A percentile compares a stretch with the other conserved stretches of the same genome.
Evolutionary conservation across 2,113 vertebrate genomes (phyloP).

Genomic region (Beaufortia kweichowensis): DNA sequence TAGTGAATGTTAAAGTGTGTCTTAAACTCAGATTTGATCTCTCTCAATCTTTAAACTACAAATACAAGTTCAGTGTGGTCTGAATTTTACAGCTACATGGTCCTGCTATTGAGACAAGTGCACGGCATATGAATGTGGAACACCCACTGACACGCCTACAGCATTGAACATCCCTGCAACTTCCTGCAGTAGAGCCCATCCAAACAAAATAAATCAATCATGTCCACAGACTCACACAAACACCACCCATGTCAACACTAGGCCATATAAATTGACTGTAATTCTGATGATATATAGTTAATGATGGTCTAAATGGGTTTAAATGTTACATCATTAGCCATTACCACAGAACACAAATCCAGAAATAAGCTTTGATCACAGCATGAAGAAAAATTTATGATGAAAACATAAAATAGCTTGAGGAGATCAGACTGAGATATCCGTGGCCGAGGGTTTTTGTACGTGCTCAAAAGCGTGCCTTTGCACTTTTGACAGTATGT

Average conservation of each 20-base stretch:
- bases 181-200: conserved; percentile 27
- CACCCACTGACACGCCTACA: conserved; percentile 54
- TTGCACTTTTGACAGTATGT: conserved; percentile 47
- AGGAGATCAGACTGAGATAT: conserved; percentile 51
- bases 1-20: not conserved
- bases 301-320: not conserved
- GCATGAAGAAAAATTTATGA: conserved; percentile 71
- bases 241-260: conserved; percentile 25
- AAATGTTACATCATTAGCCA: conserved; percentile 5
- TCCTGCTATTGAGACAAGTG: conserved; percentile 69
- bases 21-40: not conserved
- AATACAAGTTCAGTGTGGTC: too few species aligned
- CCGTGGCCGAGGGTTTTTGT: conserved; percentile 45
- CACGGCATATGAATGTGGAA: conserved; percentile 56
- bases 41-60: too few species aligned
- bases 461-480: conserved; percentile 29
- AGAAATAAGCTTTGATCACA: conserved; percentile 67
- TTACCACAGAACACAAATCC: conserved; percentile 54
- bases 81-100: too few species aligned
- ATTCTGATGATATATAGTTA: not conserved
- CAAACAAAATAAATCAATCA: conserved; percentile 47
- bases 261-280: conserved; percentile 27
- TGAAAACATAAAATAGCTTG: conserved; percentile 66
- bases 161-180: conserved; percentile 38
- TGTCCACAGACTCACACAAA: conserved; percentile 41